Evolutionary conservation across 2,888 invertebrate species (phyloP).

Genomic region (Tipula lateralis): DNA sequence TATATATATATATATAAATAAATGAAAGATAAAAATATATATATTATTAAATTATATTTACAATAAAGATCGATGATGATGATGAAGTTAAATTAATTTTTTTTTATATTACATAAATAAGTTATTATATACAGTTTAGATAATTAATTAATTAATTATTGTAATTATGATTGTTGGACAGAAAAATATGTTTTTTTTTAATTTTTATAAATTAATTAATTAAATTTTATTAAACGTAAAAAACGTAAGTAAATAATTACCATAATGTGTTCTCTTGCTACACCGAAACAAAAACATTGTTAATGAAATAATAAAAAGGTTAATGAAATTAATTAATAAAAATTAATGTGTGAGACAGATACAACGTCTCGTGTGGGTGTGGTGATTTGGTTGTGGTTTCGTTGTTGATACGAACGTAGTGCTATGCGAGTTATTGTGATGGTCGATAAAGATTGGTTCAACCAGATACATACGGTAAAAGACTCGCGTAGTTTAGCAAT

Average conservation of each 20-base stretch:
- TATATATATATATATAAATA: not conserved
- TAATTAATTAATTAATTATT: constrained; percentile 15
- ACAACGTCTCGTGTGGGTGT: not conserved
- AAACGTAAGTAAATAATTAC: not conserved
- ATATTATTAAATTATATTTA: constrained; percentile 24
- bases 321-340: not conserved
- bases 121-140: not conserved
- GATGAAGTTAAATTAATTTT: not conserved
- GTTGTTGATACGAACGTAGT: not conserved
- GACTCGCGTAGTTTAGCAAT: no score
- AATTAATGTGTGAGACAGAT: not conserved
- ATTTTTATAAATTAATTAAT: not conserved
- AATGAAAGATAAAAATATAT: no score
- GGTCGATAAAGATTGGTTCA: not conserved
- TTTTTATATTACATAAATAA: not conserved
- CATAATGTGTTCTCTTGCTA: constrained; percentile 1
- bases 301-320: not conserved
- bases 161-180: not conserved
- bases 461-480: no score
- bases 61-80: not conserved
- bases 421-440: no score
- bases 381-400: not conserved
- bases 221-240: not conserved
- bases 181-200: not conserved
- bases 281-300: not conserved